Evolutionary conservation across 2,888 invertebrate species (phyloP).

Genomic region (Tinea semifulvella): DNA sequence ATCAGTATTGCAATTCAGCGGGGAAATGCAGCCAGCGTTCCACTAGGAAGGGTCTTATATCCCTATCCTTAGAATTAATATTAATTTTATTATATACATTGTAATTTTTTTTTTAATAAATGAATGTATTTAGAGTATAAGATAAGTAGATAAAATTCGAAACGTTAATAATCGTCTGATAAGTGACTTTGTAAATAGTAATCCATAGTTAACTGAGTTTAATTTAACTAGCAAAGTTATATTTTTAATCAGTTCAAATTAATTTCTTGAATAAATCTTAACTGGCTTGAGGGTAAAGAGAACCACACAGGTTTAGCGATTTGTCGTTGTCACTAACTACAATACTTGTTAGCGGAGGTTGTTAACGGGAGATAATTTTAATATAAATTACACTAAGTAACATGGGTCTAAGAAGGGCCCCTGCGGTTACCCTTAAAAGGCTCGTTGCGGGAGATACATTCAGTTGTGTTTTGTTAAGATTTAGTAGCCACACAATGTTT

Average conservation of each 20-base stretch:
- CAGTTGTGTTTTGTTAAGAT: conserved; percentile 8
- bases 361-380: conserved; percentile 11
- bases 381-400: conserved; percentile 4
- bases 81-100: too few relatives aligned
- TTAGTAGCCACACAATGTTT: not conserved
- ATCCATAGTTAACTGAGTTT: too few relatives aligned
- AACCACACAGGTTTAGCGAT: conserved; percentile 14
- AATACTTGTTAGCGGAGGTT: conserved; percentile 3
- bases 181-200: too few relatives aligned
- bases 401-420: conserved; percentile 10
- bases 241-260: not conserved
- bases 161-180: too few relatives aligned
- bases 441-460: conserved; percentile 11
- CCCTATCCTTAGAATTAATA: too few relatives aligned
- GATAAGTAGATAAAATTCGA: too few relatives aligned
- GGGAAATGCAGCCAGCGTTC: too few relatives aligned
- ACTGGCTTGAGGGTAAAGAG: conserved; percentile 11
- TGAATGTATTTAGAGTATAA: too few relatives aligned
- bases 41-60: too few relatives aligned
- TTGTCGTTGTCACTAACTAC: conserved; percentile 14
- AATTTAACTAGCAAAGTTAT: too few relatives aligned
- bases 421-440: conserved; percentile 13
- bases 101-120: too few relatives aligned
- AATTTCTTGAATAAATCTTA: not conserved
- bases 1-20: too few relatives aligned